Base-by-base conservation (phyloP, 64 coral and sea anemone species). In the Platygyra sinensis region DNA sequence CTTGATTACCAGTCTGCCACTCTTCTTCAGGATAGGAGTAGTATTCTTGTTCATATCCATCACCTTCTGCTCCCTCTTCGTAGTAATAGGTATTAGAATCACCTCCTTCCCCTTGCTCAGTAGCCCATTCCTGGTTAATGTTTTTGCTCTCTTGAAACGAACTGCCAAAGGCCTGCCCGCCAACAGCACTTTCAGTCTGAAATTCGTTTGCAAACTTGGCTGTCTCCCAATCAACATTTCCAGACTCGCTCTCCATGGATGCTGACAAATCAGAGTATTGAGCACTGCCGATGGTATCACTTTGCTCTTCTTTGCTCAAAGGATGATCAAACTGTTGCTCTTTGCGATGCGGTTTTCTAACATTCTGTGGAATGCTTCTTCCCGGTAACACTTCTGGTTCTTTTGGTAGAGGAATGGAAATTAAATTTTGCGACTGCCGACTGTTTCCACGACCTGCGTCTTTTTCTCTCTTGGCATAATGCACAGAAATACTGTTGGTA, bases 41-140 rank as follows among this genome's bases (percentile, higher is more conserved):
- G 62, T 85, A 71, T 63, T 85, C 81, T 13, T 72, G 62, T 24
- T 85, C 81, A 85, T 85, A 85, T 20, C 33, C 81, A 29, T 50
- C 63, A 15, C 38, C 81, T 24, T 85, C 62, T 18, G 22, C 38
- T 85, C 81, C 81, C 42, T 71, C 81, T 85, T 71, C 61, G 64
- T 72, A 85, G 15, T 85, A 85, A 62, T 85, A 85, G 65, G 10
- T 69, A 22, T 69, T 69, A 69, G 65, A 22, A 27, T 72, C 81
- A 85, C 22, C 63, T 13, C 24, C 81, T 71, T 71, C 62, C 22
- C 16, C 81, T 11, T 85, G 62, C 36, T 24, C 81, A 28, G 62
- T 36, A 12, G 42, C 33, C 81, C 81, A 85, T 24, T 71, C 81
- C n/a, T 72, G 81, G n/a, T 16, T 64, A 20, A 50, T 19, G 52